Conservation (phyloP, 23 tunicate species). For the Ciona savignyi region DNA sequence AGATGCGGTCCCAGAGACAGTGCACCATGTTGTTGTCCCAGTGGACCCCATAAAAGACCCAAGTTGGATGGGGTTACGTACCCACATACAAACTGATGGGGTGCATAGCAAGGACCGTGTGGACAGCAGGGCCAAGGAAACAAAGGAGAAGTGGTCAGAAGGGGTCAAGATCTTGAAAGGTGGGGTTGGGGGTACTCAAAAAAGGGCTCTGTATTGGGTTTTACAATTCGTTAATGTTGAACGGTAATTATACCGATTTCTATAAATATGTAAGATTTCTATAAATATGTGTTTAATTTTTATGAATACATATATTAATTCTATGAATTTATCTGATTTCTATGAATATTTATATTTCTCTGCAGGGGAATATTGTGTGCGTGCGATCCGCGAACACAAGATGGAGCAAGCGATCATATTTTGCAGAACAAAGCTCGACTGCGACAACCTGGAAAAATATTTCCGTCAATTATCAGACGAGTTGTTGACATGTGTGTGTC, state of each 20-base stretch:
- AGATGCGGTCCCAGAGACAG: conserved; percentile 94
- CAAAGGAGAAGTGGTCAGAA: conserved; percentile 65
- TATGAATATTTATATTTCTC: no score
- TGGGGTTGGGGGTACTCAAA: no score
- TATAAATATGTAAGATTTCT: no score
- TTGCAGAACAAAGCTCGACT: conserved; percentile 89
- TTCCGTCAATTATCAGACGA: conserved; percentile 38
- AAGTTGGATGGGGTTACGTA: conserved; percentile 56
- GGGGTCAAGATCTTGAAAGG: conserved; percentile 77
- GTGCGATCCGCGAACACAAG: conserved; percentile 76
- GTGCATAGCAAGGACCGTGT: conserved; percentile 57
- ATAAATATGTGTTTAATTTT: no score
- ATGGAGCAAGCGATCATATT: conserved; percentile 93
- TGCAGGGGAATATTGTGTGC: conserved; percentile 89
- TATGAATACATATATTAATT: no score
- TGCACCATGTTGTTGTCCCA: conserved; percentile 87
- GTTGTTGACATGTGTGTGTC: conserved; percentile 78
- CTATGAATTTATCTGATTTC: no score
- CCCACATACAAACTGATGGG: conserved; percentile 55
- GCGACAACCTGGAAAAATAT: conserved; percentile 85
- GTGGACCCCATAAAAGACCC: conserved; percentile 66
- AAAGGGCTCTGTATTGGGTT: no score
- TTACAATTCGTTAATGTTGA: no score
- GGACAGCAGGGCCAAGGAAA: conserved; percentile 28
- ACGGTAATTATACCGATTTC: no score